phyloP scores from a whole-genome alignment of 2,113 vertebrate species.

The Phodopus roborovskii region DNA sequence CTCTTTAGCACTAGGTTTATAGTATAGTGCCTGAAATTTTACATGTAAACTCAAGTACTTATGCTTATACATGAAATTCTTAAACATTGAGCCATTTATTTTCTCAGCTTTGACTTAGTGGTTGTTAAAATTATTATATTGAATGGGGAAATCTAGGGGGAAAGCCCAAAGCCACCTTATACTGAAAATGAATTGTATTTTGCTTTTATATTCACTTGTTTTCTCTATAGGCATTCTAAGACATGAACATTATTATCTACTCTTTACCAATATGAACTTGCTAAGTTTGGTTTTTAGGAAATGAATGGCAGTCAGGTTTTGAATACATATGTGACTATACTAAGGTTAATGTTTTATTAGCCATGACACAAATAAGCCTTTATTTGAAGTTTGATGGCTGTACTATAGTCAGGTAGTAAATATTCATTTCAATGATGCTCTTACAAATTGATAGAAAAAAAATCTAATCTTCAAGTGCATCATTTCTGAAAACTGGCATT shows the following conservation, averaged over 20 bases:
- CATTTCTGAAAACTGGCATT: not conserved
- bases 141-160: not conserved
- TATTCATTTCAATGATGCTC: not conserved
- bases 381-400: not conserved
- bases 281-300: not conserved
- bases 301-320: not conserved
- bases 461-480: not conserved
- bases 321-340: not conserved
- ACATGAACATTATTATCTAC: not conserved
- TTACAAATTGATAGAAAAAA: slow-evolving; percentile 30
- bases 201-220: not conserved
- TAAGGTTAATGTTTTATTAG: not conserved
- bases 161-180: not conserved
- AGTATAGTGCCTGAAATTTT: not conserved
- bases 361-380: not conserved
- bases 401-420: not conserved
- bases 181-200: not conserved
- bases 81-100: not conserved
- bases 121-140: not conserved
- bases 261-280: not conserved
- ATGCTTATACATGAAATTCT: not conserved
- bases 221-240: not conserved
- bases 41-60: too few species aligned
- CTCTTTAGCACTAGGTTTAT: not conserved
- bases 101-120: not conserved